phyloP scores from a whole-genome alignment of 1,140 invertebrate genomes.

The Macrosteles quadrilineatus region DNA sequence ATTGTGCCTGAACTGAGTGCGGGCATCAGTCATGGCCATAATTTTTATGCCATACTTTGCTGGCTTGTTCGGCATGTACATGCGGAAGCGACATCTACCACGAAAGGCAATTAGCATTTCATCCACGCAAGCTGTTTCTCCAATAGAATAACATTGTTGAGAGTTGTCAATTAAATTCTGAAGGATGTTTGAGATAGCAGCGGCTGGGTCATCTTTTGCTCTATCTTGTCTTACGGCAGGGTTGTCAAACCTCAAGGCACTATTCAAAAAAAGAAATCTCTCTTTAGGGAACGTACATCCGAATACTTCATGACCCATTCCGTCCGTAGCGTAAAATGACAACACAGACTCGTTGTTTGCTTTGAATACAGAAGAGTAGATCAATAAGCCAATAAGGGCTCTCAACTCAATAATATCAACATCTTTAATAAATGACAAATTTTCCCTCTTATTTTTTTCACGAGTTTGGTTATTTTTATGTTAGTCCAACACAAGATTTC shows the following conservation, averaged over 20 bases:
- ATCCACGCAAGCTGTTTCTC: slow-evolving; percentile 46
- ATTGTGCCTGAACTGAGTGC: slow-evolving; percentile 24
- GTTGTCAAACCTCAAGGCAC: slow-evolving; percentile 47
- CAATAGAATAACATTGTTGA: slow-evolving; percentile 44
- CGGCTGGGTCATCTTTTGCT: slow-evolving; percentile 36
- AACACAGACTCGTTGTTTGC: slow-evolving; percentile 15
- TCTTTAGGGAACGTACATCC: not conserved
- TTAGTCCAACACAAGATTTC: slow-evolving; percentile 22
- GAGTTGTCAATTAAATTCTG: slow-evolving; percentile 48
- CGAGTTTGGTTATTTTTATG: not conserved
- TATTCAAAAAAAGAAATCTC: slow-evolving; percentile 46
- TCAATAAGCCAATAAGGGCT: slow-evolving; percentile 22
- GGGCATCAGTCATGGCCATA: slow-evolving; percentile 2
- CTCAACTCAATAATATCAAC: slow-evolving; percentile 19
- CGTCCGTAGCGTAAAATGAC: slow-evolving; percentile 14
- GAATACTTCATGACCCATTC: slow-evolving; percentile 16
- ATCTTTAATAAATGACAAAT: slow-evolving; percentile 11
- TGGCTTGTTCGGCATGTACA: slow-evolving; percentile 54
- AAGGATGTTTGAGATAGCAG: slow-evolving; percentile 43
- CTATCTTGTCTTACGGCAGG: slow-evolving; percentile 41
- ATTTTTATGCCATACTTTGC: slow-evolving; percentile 48
- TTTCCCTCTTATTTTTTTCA: not conserved
- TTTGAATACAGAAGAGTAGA: slow-evolving; percentile 25
- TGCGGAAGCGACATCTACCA: slow-evolving; percentile 49
- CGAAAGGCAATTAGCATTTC: slow-evolving; percentile 51